phyloP scores from a whole-genome alignment of 1,140 invertebrate genomes.

The Chironomus striatipennis region DNA sequence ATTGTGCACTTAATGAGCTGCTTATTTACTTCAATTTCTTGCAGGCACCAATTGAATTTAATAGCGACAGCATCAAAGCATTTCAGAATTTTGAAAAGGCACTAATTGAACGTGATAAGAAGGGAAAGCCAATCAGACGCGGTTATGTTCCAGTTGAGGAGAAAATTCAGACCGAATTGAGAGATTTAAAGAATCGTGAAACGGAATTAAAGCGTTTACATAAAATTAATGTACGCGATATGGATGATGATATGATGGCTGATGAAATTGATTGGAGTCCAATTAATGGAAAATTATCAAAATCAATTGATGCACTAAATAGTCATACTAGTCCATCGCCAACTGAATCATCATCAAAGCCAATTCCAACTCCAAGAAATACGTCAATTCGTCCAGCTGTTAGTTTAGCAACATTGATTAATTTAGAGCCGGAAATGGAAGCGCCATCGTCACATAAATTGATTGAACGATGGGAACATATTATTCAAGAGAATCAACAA shows the following conservation, averaged over 20 bases:
- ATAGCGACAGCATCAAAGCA: slow-evolving; percentile 25
- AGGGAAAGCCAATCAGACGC: slow-evolving; percentile 49
- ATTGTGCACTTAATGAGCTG: not conserved
- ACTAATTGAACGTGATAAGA: slow-evolving; percentile 43
- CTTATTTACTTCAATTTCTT: slow-evolving; percentile 10
- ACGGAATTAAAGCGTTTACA: slow-evolving; percentile 58
- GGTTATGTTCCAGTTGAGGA: slow-evolving; percentile 63
- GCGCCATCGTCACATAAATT: slow-evolving; percentile 47
- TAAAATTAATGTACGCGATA: slow-evolving; percentile 36
- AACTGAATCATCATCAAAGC: slow-evolving; percentile 29
- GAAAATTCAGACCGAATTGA: slow-evolving; percentile 68
- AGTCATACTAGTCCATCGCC: slow-evolving; percentile 42
- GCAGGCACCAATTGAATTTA: slow-evolving; percentile 24
- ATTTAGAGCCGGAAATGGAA: slow-evolving; percentile 46
- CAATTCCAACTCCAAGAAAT: slow-evolving; percentile 18
- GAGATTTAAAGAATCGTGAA: slow-evolving; percentile 63
- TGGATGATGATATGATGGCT: slow-evolving; percentile 42
- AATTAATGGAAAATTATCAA: slow-evolving; percentile 46
- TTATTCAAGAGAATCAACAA: slow-evolving; percentile 29
- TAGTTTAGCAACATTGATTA: slow-evolving; percentile 48
- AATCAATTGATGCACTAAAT: slow-evolving; percentile 49
- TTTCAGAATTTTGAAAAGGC: slow-evolving; percentile 34
- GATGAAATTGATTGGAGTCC: slow-evolving; percentile 46
- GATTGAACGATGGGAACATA: slow-evolving; percentile 52
- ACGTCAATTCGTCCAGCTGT: slow-evolving; percentile 48